Percentiles rank a stretch among this genome's conserved stretches.
Conservation (phyloP, 2,888 invertebrate genomes). For the Amiota mariae region DNA sequence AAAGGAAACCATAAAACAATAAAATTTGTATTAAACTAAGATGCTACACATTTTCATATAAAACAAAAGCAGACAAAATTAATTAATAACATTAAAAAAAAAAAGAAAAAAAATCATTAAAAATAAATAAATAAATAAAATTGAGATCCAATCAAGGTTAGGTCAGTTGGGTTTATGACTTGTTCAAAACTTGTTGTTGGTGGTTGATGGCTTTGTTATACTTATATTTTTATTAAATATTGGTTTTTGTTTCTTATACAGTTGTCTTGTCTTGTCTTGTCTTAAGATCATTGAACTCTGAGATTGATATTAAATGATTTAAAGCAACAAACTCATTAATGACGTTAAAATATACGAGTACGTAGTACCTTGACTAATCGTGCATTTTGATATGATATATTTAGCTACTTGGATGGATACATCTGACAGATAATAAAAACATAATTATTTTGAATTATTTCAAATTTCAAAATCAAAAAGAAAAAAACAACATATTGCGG, state of each 20-base stretch:
- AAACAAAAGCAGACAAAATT: slow-evolving; percentile 30
- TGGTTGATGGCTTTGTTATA: neutral
- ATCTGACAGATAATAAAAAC: neutral
- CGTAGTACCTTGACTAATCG: slow-evolving; percentile 28
- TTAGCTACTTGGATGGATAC: neutral
- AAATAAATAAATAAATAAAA: neutral
- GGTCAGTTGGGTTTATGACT: neutral
- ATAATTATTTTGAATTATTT: neutral
- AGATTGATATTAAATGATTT: neutral
- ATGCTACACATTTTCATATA: slow-evolving; percentile 34
- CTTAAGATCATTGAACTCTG: slow-evolving; percentile 18
- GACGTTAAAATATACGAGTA: neutral
- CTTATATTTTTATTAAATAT: too few relatives aligned
- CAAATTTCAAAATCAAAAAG: neutral
- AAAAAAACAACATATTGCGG: neutral
- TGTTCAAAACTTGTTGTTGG: slow-evolving; percentile 10
- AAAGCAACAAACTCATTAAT: neutral
- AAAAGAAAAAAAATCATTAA: too few relatives aligned
- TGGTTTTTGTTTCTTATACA: too few relatives aligned
- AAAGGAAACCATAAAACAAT: slow-evolving; percentile 2
- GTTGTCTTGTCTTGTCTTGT: neutral
- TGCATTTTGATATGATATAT: slow-evolving; percentile 9
- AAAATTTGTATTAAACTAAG: slow-evolving; percentile 1
- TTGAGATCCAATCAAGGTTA: slow-evolving; percentile 15
- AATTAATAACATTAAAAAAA: neutral